Evolutionary conservation across 2,113 vertebrate species (phyloP), one percentile per base, ranked within the genome.

Genomic region (Prochilodus magdalenae): DNA sequence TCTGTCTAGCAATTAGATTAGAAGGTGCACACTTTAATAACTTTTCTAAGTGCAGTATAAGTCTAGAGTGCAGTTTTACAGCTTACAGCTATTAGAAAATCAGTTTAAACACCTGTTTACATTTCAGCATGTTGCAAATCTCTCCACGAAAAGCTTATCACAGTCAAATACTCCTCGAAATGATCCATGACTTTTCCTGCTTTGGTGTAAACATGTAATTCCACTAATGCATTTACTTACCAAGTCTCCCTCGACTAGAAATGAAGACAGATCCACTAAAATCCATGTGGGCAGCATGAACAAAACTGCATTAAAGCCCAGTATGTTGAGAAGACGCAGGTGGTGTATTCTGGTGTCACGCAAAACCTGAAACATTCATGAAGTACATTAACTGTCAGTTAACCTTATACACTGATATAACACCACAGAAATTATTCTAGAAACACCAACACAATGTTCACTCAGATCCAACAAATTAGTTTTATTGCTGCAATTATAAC

Each of bases 261-360:
- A 99, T 26, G 96, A 89, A 0, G 98, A 97, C 29, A 99, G 95
- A 87, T 99, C 98, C 14, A 99, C 95, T 82, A 99, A 91, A 27
- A 99, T 94, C 98, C 98, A 99, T 0, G 98, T 99, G 24, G 98
- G 98, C 83, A 99, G 92, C 97, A 99, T 99, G 90, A 99, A 99
- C 86, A 99, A 93, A 16, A 99, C 90, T 0, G 98, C 98, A 0
- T 99, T 96, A 86, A 97, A 98, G 55, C 98, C 98, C 0, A 99
- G 92, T 47, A 97, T 94, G 90, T 98, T 99, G 78, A 99, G 95
- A 36, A 99, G 86, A 33, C 96, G 92, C 15, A 99, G 93, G 15
- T 99, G 98, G 81, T 99, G 98, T 60, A 99, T 94, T 30, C 93
- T 89, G 0, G 96, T 98, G 88, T 99, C 98, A 57, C 96, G 92